Percentiles rank a stretch among this genome's conserved stretches.
Conservation (phyloP, 2,797 vertebrate genomes). For the Schizothorax lantsangensis region DNA sequence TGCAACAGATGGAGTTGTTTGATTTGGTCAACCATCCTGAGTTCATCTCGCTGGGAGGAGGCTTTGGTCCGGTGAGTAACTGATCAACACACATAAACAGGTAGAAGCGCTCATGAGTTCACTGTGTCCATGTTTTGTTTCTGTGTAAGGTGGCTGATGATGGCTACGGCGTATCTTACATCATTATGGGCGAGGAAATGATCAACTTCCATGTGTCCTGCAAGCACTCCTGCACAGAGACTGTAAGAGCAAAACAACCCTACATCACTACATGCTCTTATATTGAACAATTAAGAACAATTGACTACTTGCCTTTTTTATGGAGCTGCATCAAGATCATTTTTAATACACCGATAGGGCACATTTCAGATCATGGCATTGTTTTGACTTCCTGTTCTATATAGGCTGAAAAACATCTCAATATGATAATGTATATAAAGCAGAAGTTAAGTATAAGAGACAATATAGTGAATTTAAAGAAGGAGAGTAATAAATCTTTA, state of each 20-base stretch:
- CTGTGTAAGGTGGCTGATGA: constrained; percentile 83
- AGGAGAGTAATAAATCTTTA: neutral
- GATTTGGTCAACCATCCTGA: constrained; percentile 85
- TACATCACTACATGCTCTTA: neutral
- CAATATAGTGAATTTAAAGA: neutral
- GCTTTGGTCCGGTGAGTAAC: constrained; percentile 87
- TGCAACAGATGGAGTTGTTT: constrained; percentile 87
- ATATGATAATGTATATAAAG: constrained; percentile 1
- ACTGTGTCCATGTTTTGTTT: neutral
- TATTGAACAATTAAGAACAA: neutral
- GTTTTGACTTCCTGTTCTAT: neutral
- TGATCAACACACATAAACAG: neutral
- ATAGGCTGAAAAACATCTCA: neutral
- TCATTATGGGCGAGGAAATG: constrained; percentile 85
- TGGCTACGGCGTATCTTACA: constrained; percentile 90
- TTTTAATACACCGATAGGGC: neutral
- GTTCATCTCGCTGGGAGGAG: constrained; percentile 86
- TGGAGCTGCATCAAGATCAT: neutral
- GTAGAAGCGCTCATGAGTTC: neutral
- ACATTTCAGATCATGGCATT: neutral
- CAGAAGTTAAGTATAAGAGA: neutral
- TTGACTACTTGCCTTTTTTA: neutral
- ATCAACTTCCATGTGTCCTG: constrained; percentile 91
- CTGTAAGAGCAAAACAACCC: constrained; percentile 74
- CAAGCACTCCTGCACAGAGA: constrained; percentile 83